Percentiles rank a stretch among this genome's conserved stretches.
Conservation (phyloP, 23 tunicate genomes). For the Ascidia mentula region DNA sequence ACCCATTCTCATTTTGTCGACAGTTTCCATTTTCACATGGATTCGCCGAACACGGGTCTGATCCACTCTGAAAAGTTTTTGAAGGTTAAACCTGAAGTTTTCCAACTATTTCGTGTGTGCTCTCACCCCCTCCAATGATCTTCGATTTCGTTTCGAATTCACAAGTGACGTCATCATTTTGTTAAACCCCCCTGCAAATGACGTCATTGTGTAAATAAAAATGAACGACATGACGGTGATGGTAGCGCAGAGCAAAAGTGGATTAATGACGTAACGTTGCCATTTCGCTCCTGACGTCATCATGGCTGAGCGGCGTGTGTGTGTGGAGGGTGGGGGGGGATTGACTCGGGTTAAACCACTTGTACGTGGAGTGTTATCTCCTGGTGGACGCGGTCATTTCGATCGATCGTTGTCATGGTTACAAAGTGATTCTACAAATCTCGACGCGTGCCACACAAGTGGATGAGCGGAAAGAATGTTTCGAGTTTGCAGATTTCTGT, state of each 20-base stretch:
- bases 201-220: background rate
- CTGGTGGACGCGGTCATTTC: background rate
- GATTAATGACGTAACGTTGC: background rate
- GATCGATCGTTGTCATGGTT: conserved; percentile 10
- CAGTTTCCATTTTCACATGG: too few species aligned
- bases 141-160: too few species aligned
- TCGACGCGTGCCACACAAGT: background rate
- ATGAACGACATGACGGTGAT: background rate
- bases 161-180: too few species aligned
- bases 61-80: too few species aligned
- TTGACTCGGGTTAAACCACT: background rate
- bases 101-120: too few species aligned
- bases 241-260: background rate
- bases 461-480: background rate
- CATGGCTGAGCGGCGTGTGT: background rate
- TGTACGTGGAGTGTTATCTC: background rate
- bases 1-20: too few species aligned
- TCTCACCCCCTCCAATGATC: too few species aligned
- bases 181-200: background rate
- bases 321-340: background rate
- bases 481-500: too few species aligned
- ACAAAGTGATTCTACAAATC: too few species aligned
- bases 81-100: too few species aligned
- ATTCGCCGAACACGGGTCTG: too few species aligned
- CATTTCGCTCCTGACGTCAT: background rate